These are phyloP conservation scores for Trachymyrmex septentrionalis DNA, from an alignment of 1,140 invertebrate genomes.

Conservation along the genomic window DNA sequence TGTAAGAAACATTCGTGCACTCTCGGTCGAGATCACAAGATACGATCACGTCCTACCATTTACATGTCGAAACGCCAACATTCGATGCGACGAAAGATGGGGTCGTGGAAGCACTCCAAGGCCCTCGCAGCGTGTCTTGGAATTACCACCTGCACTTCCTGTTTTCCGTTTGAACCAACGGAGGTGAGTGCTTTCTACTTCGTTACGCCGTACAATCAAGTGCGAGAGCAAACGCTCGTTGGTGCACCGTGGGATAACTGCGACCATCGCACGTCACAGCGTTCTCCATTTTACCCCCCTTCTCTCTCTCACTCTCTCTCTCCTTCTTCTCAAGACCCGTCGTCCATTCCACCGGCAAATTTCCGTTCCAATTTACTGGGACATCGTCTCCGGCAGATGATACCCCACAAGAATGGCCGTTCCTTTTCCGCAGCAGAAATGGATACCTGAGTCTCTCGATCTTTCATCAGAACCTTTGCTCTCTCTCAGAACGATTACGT, in stretches of 20 bases:
- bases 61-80: conserved; percentile 6
- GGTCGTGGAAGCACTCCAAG: neutral
- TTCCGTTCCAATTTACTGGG: conserved; percentile 60
- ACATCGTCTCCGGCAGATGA: conserved; percentile 44
- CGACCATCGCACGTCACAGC: conserved; percentile 26
- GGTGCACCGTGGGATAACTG: conserved; percentile 5
- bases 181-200: conserved; percentile 46
- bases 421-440: conserved; percentile 23
- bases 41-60: conserved; percentile 12
- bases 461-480: neutral
- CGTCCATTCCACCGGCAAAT: conserved; percentile 55
- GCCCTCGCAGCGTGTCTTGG: neutral
- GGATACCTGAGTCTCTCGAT: conserved; percentile 39
- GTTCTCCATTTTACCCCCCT: conserved; percentile 7
- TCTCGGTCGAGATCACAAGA: neutral
- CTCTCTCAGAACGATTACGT: neutral
- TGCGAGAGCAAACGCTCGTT: conserved; percentile 33
- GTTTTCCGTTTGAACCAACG: conserved; percentile 41
- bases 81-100: conserved; percentile 13
- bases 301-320: too few species aligned
- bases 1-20: neutral
- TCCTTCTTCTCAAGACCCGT: neutral
- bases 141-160: conserved; percentile 44
- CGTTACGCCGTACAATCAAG: conserved; percentile 60
- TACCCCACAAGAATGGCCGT: conserved; percentile 27